A percentile compares a stretch with the other conserved stretches of the same genome.
Evolutionary conservation across 2,113 vertebrate species (phyloP).

Genomic region (Phyllopteryx taeniolatus): DNA sequence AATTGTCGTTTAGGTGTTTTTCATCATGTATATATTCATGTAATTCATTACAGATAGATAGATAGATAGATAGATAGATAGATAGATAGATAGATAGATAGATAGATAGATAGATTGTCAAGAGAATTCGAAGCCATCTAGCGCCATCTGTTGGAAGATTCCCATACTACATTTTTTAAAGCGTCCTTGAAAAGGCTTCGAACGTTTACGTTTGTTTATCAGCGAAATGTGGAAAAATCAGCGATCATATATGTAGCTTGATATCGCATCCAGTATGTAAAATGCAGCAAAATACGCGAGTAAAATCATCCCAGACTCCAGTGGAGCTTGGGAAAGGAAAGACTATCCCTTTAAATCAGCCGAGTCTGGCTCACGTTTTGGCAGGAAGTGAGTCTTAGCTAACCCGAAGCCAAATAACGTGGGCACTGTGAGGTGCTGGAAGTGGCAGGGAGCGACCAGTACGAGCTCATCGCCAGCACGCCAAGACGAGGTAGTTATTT

Average conservation of each 20-base stretch:
- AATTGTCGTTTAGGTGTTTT: too few species aligned
- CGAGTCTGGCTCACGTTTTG: constrained; percentile 39
- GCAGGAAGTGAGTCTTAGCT: constrained; percentile 58
- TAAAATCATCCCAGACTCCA: background rate
- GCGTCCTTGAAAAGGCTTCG: background rate
- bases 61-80: too few species aligned
- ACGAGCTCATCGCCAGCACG: background rate
- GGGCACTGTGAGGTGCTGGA: constrained; percentile 45
- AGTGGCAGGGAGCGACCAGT: constrained; percentile 32
- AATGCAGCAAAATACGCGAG: background rate
- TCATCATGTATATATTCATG: too few species aligned
- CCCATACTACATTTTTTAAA: background rate
- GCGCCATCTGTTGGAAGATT: background rate
- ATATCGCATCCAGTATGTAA: background rate
- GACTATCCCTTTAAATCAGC: constrained; percentile 49
- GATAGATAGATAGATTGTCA: background rate
- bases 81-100: too few species aligned
- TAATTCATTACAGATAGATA: too few species aligned
- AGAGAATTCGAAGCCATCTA: background rate
- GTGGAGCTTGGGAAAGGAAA: background rate
- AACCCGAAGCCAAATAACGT: constrained; percentile 51
- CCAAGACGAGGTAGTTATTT: constrained; percentile 44
- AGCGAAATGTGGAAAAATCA: background rate
- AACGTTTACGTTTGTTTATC: background rate
- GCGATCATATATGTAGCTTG: background rate